A percentile compares a stretch with the other conserved stretches of the same genome.
Conservation (phyloP, 2,888 invertebrate genomes). For the Pycnomerus fuliginosus region DNA sequence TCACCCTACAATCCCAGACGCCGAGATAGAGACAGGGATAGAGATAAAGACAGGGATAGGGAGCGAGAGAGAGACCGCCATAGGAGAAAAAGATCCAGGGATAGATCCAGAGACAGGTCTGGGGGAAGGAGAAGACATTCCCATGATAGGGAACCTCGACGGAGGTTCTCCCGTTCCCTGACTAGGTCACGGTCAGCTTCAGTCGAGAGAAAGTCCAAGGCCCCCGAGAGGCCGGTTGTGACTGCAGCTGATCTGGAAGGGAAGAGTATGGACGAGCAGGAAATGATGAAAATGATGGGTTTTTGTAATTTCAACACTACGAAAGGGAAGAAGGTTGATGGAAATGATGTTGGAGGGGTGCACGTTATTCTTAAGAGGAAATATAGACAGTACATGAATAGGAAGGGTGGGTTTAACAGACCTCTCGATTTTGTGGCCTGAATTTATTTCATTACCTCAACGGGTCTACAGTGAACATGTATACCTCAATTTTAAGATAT, state of each 20-base stretch:
- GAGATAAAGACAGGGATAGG: slow-evolving; percentile 54
- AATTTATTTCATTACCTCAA: slow-evolving; percentile 33
- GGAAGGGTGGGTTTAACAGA: slow-evolving; percentile 98
- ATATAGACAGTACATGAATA: slow-evolving; percentile 99
- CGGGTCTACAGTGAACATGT: slow-evolving; percentile 9
- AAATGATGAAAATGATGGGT: slow-evolving; percentile 96
- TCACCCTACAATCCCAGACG: slow-evolving; percentile 56
- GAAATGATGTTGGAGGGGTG: slow-evolving; percentile 91
- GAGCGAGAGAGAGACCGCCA: slow-evolving; percentile 53
- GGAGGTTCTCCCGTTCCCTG: slow-evolving; percentile 49
- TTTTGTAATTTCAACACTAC: slow-evolving; percentile 95
- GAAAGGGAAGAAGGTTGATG: slow-evolving; percentile 93
- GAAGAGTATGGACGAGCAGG: slow-evolving; percentile 86
- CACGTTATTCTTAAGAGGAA: slow-evolving; percentile 95
- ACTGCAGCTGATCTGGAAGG: slow-evolving; percentile 86
- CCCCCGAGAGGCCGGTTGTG: slow-evolving; percentile 63
- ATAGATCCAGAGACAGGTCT: slow-evolving; percentile 50
- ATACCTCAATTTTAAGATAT: slow-evolving; percentile 19
- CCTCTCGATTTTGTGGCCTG: slow-evolving; percentile 95
- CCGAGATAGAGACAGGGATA: slow-evolving; percentile 55
- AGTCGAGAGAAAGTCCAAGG: slow-evolving; percentile 39
- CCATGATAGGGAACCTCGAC: slow-evolving; percentile 50
- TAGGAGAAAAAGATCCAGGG: slow-evolving; percentile 50
- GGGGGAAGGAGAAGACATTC: slow-evolving; percentile 42
- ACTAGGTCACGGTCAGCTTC: slow-evolving; percentile 43